These are phyloP conservation scores for Saccostrea glomerata DNA, from an alignment of 1,140 invertebrate genomes.

Conservation along the genomic window DNA sequence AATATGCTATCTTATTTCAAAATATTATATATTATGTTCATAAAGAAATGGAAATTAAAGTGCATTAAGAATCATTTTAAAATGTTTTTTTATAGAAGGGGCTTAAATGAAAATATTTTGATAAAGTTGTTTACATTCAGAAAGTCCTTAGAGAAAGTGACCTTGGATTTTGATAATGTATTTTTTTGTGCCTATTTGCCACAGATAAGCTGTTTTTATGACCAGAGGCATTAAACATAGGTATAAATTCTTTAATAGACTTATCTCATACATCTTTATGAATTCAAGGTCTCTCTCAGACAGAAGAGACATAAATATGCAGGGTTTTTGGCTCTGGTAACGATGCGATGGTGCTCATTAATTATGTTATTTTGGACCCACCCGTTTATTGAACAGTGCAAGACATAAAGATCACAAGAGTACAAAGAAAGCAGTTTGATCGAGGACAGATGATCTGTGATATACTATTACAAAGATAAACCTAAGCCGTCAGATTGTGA, in stretches of 20 bases:
- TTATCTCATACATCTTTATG: slow-evolving; percentile 18
- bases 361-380: not conserved
- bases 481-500: slow-evolving; percentile 5
- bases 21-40: not conserved
- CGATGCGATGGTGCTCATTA: not conserved
- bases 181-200: not conserved
- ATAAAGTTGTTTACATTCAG: not conserved
- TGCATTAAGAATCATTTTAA: not conserved
- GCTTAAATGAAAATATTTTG: not conserved
- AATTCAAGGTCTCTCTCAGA: slow-evolving; percentile 19
- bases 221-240: not conserved
- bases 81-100: not conserved
- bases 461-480: slow-evolving; percentile 14
- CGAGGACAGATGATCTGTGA: not conserved
- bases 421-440: slow-evolving; percentile 5
- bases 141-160: not conserved
- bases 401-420: slow-evolving; percentile 11
- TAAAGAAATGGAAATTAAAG: not conserved
- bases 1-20: not conserved
- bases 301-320: not conserved
- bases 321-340: not conserved
- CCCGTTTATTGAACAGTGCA: slow-evolving; percentile 1
- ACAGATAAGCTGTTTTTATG: not conserved
- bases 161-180: not conserved
- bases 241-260: not conserved